phyloP scores from a whole-genome alignment of 2,797 vertebrate genomes.

The Eremophila alpestris region DNA sequence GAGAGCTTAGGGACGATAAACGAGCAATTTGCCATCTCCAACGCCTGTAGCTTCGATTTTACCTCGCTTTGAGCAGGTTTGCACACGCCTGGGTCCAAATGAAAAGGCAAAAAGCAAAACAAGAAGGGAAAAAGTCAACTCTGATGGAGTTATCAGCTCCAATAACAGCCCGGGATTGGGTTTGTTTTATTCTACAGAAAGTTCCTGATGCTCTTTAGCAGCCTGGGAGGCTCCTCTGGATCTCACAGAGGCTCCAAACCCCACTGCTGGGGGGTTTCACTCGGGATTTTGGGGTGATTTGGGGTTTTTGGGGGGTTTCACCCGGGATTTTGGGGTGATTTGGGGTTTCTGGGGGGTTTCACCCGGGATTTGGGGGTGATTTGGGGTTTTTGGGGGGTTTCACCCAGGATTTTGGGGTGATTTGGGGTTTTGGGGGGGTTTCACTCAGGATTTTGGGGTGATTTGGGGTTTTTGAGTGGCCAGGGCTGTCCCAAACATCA shows the following conservation, averaged over 20 bases:
- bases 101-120: not conserved
- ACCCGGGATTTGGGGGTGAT: fast-evolving
- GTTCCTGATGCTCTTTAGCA: not conserved
- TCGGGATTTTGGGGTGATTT: too few species aligned
- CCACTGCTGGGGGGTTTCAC: not conserved
- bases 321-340: fast-evolving
- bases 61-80: not conserved
- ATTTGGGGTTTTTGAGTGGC: not conserved
- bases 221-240: not conserved
- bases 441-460: too few species aligned
- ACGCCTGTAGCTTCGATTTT: not conserved
- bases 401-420: fast-evolving
- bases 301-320: fast-evolving
- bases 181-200: not conserved
- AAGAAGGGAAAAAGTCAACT: not conserved
- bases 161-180: fast-evolving
- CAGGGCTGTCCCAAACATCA: fast-evolving
- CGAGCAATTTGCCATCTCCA: not conserved
- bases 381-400: fast-evolving
- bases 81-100: not conserved
- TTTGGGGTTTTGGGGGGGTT: not conserved
- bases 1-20: not conserved
- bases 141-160: not conserved
- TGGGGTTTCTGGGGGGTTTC: fast-evolving
- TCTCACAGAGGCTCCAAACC: not conserved